Percentiles rank a stretch among this genome's conserved stretches.
Conservation (phyloP, 2,113 vertebrate genomes). For the Phalacrocorax aristotelis region DNA sequence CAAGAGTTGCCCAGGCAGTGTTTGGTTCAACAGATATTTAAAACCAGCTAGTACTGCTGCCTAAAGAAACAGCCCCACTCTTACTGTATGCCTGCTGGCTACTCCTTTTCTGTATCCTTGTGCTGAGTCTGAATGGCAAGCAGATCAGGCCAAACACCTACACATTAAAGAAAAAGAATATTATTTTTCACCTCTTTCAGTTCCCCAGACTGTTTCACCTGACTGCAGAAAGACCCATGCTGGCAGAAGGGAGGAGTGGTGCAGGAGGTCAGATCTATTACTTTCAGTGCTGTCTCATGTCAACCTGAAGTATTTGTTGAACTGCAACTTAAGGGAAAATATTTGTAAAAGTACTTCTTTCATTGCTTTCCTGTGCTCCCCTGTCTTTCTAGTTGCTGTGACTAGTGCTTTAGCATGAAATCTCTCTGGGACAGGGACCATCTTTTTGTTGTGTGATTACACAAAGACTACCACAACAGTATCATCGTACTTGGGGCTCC, state of each 20-base stretch:
- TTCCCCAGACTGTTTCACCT: not conserved
- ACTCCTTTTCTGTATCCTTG: not conserved
- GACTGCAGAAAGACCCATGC: not conserved
- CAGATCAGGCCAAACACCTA: not conserved
- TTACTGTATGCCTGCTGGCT: not conserved
- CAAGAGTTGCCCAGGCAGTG: not conserved
- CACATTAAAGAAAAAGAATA: not conserved
- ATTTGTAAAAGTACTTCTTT: not conserved
- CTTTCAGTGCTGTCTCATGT: not conserved
- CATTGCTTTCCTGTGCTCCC: not conserved
- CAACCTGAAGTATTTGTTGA: not conserved
- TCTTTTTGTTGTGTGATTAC: not conserved
- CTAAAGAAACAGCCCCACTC: not conserved
- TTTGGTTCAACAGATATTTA: not conserved
- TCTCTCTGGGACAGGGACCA: not conserved
- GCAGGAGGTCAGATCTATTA: not conserved
- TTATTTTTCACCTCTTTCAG: not conserved
- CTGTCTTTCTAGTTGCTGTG: not conserved
- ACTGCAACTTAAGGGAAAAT: not conserved
- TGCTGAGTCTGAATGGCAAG: not conserved
- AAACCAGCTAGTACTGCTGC: not conserved
- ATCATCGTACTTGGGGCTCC: not conserved
- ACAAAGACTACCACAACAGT: not conserved
- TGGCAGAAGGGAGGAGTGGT: not conserved
- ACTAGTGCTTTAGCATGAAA: not conserved